These are phyloP conservation scores for Drosophila prosaltans DNA, from an alignment of 1,140 invertebrate species.

Conservation along the genomic window DNA sequence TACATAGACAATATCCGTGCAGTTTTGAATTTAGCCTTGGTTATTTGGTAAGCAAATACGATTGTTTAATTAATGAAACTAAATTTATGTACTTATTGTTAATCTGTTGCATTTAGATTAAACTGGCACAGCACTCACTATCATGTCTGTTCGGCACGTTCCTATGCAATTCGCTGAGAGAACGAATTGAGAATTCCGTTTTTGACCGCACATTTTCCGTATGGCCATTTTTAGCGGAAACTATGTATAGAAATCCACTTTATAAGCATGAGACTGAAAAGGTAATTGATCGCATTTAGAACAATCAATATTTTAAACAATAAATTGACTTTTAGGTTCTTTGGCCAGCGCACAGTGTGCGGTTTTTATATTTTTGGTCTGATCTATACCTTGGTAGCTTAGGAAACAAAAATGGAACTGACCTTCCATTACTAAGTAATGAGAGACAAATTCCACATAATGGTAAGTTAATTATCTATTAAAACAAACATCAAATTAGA, in stretches of 20 bases:
- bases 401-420: constrained; percentile 76
- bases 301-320: neutral
- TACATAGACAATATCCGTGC: constrained; percentile 94
- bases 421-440: constrained; percentile 65
- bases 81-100: too few species aligned
- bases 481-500: too few species aligned
- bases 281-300: constrained; percentile 56
- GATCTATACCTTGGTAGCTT: constrained; percentile 90
- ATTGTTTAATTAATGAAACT: neutral
- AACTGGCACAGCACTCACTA: constrained; percentile 96
- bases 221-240: constrained; percentile 92
- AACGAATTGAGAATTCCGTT: constrained; percentile 88
- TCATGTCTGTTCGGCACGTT: constrained; percentile 99
- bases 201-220: constrained; percentile 91
- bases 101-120: constrained; percentile 87
- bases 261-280: constrained; percentile 87
- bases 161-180: constrained; percentile 94
- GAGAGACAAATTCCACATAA: constrained; percentile 83
- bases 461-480: constrained; percentile 37
- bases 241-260: constrained; percentile 93
- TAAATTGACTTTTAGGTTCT: constrained; percentile 85
- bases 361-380: constrained; percentile 92
- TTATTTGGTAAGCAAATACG: constrained; percentile 90
- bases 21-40: constrained; percentile 97
- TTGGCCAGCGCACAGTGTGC: constrained; percentile 92